phyloP scores from a whole-genome alignment of 92 coral and sea anemone genomes.

The Paragorgia papillata region DNA sequence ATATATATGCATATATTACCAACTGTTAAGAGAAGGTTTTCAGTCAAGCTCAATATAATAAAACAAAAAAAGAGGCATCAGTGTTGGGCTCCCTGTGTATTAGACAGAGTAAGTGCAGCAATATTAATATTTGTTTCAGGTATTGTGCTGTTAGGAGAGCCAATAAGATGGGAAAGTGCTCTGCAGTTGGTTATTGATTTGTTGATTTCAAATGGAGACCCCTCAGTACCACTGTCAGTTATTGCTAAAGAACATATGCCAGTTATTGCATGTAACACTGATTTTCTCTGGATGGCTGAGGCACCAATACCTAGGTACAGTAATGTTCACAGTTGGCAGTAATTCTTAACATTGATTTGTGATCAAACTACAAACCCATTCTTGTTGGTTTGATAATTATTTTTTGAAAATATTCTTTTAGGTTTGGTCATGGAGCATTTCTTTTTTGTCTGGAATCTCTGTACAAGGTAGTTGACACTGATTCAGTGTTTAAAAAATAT shows the following conservation, averaged over 20 bases:
- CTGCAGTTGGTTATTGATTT: constrained; percentile 69
- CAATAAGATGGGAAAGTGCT: constrained; percentile 76
- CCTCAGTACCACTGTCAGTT: constrained; percentile 19
- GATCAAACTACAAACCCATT: background rate
- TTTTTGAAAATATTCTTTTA: background rate
- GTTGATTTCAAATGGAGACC: constrained; percentile 66
- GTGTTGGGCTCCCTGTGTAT: no score
- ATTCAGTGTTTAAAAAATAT: no score
- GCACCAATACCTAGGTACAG: constrained; percentile 69
- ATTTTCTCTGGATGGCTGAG: constrained; percentile 69
- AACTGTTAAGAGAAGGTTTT: no score
- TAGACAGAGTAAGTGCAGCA: no score
- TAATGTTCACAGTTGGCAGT: background rate
- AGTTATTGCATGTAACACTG: constrained; percentile 71
- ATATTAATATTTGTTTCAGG: constrained; percentile 36
- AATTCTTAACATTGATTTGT: no score
- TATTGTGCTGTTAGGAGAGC: constrained; percentile 72
- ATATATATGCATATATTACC: no score
- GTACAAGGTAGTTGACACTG: constrained; percentile 52
- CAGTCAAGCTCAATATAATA: no score
- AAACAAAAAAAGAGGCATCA: no score
- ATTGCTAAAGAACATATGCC: constrained; percentile 54
- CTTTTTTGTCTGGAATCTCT: constrained; percentile 64
- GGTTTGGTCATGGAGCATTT: constrained; percentile 83
- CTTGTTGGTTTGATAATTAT: background rate